phyloP scores from a whole-genome alignment of 2,888 invertebrate genomes.

The Aphelenchoides bicaudatus region DNA sequence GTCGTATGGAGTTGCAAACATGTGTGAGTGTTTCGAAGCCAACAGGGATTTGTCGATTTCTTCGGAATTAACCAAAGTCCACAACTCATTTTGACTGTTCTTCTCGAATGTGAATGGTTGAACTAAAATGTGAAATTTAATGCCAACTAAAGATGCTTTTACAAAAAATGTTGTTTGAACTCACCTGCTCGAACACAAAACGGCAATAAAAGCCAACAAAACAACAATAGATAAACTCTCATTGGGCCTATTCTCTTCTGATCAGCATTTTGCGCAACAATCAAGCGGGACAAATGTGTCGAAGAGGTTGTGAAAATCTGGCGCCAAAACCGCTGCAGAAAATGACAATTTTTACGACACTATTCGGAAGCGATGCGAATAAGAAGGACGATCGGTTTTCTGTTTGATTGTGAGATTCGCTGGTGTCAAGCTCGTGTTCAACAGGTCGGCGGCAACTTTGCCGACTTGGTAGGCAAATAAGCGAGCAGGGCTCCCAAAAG shows the following conservation, averaged over 20 bases:
- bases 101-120: background rate
- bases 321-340: background rate
- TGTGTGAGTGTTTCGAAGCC: background rate
- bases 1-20: background rate
- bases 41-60: background rate
- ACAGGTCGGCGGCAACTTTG: too few relatives aligned
- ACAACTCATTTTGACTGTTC: constrained; percentile 23
- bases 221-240: background rate
- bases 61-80: constrained; percentile 23
- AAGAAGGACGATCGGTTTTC: too few relatives aligned
- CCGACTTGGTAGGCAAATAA: too few relatives aligned
- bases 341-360: constrained; percentile 1
- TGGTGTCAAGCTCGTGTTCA: too few relatives aligned
- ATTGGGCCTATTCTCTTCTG: too few relatives aligned
- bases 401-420: too few relatives aligned
- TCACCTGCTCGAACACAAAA: background rate
- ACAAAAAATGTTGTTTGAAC: background rate
- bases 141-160: background rate
- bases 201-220: background rate
- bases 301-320: too few relatives aligned
- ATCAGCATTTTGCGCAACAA: too few relatives aligned
- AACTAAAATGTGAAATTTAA: too few relatives aligned
- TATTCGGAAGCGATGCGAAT: too few relatives aligned
- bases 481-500: too few relatives aligned
- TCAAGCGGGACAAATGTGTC: too few relatives aligned